Evolutionary conservation across 2,797 vertebrate species (phyloP).

Genomic region (Sphaeramia orbicularis): DNA sequence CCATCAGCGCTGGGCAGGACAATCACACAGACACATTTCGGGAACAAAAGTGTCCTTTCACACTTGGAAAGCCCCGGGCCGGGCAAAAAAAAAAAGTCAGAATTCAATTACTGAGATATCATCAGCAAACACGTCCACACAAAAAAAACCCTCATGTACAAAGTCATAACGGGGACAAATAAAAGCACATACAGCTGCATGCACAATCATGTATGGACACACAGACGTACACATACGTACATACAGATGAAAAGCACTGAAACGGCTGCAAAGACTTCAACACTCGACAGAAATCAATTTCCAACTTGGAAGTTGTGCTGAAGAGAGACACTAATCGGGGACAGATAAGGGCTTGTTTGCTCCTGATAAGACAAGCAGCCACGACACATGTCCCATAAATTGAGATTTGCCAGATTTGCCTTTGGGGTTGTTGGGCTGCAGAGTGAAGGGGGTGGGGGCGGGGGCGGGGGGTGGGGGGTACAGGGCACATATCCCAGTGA

Average conservation of each 20-base stretch:
- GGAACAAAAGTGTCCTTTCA: constrained; percentile 77
- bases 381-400: constrained; percentile 68
- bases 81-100: constrained; percentile 54
- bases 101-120: constrained; percentile 85
- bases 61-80: constrained; percentile 66
- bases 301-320: constrained; percentile 63
- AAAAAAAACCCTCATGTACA: constrained; percentile 13
- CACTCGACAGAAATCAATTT: constrained; percentile 78
- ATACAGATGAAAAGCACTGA: constrained; percentile 41
- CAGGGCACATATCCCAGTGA: constrained; percentile 12
- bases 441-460: constrained; percentile 12
- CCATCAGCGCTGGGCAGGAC: constrained; percentile 46
- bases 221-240: constrained; percentile 19
- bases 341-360: constrained; percentile 75
- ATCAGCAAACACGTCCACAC: constrained; percentile 67
- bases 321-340: constrained; percentile 65
- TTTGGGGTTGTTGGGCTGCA: constrained; percentile 32
- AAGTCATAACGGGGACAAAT: not conserved
- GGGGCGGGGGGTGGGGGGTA: no score
- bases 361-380: constrained; percentile 69
- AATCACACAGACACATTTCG: constrained; percentile 59
- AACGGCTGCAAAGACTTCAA: constrained; percentile 63
- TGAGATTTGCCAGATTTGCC: constrained; percentile 70
- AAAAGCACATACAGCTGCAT: constrained; percentile 6
- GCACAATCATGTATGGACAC: constrained; percentile 24